These are phyloP conservation scores for Thymelicus lineola DNA, from an alignment of 2,888 invertebrate genomes.

Conservation along the genomic window DNA sequence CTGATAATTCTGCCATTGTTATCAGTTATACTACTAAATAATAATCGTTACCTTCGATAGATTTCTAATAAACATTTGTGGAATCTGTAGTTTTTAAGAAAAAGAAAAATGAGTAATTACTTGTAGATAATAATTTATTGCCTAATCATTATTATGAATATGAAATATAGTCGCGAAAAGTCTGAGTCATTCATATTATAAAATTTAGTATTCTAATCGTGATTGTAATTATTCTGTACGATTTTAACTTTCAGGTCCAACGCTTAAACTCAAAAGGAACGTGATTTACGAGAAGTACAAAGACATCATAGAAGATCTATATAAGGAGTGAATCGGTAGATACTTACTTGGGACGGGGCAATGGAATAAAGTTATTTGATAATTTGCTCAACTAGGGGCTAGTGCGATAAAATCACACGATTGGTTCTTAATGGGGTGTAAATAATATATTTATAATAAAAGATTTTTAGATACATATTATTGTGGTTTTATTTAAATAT, in stretches of 20 bases:
- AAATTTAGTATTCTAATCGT: neutral
- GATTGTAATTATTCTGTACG: slow-evolving; percentile 8
- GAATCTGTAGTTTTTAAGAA: too few species aligned
- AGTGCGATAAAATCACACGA: slow-evolving; percentile 44
- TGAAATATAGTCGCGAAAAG: too few species aligned
- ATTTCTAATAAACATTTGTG: too few species aligned
- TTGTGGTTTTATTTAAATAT: slow-evolving; percentile 39
- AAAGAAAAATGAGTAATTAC: too few species aligned
- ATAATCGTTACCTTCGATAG: too few species aligned
- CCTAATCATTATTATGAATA: too few species aligned
- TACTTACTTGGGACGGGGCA: slow-evolving; percentile 41
- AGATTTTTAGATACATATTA: slow-evolving; percentile 36
- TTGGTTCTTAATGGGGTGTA: slow-evolving; percentile 55
- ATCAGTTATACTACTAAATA: too few species aligned
- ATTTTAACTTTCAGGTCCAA: slow-evolving; percentile 88
- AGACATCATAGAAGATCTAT: slow-evolving; percentile 92
- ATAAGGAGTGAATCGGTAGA: slow-evolving; percentile 77
- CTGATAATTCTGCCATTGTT: too few species aligned
- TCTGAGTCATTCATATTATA: too few species aligned
- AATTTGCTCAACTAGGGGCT: slow-evolving; percentile 77
- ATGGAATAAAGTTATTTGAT: slow-evolving; percentile 41
- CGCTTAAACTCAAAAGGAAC: slow-evolving; percentile 93
- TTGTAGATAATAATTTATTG: too few species aligned
- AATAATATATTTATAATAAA: slow-evolving; percentile 72
- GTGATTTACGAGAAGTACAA: slow-evolving; percentile 91